A percentile compares a stretch with the other conserved stretches of the same genome.
phyloP scores from a whole-genome alignment of 2,888 invertebrate genomes.

The Drosophila meridionalis region DNA sequence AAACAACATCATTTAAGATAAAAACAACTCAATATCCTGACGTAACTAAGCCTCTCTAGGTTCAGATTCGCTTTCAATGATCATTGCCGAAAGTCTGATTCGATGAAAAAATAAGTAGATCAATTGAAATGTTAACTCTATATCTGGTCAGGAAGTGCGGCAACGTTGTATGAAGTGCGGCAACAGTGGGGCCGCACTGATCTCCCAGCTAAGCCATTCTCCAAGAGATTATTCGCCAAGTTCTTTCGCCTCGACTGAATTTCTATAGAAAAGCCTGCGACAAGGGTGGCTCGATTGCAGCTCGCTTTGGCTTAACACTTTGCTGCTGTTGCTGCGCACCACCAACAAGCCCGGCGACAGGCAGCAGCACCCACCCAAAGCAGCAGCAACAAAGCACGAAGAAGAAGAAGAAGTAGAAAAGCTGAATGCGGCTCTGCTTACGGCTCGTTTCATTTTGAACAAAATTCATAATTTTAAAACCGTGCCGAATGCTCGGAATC shows the following conservation, averaged over 20 bases:
- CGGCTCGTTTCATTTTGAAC: slow-evolving; percentile 70
- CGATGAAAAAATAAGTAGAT: background rate
- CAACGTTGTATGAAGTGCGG: background rate
- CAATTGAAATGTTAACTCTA: background rate
- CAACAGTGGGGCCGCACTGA: slow-evolving; percentile 22
- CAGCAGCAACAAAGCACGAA: background rate
- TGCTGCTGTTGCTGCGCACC: slow-evolving; percentile 23
- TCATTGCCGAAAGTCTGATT: background rate
- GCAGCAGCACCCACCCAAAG: slow-evolving; percentile 41
- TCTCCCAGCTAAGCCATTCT: slow-evolving; percentile 35
- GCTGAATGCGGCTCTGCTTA: slow-evolving; percentile 34
- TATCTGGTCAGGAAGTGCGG: background rate
- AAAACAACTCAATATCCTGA: background rate
- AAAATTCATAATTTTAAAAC: slow-evolving; percentile 77
- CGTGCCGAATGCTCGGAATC: slow-evolving; percentile 56
- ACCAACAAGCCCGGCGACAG: slow-evolving; percentile 1
- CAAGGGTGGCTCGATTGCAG: slow-evolving; percentile 46
- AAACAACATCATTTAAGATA: no score
- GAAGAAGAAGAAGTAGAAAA: slow-evolving; percentile 5
- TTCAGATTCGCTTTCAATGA: background rate
- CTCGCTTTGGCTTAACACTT: slow-evolving; percentile 45
- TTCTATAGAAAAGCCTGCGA: slow-evolving; percentile 28
- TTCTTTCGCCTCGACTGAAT: slow-evolving; percentile 15
- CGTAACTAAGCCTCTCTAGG: background rate
- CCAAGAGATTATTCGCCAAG: slow-evolving; percentile 19